Evolutionary conservation across 2,888 invertebrate genomes (phyloP).

Genomic region (Polymixis flavicincta): DNA sequence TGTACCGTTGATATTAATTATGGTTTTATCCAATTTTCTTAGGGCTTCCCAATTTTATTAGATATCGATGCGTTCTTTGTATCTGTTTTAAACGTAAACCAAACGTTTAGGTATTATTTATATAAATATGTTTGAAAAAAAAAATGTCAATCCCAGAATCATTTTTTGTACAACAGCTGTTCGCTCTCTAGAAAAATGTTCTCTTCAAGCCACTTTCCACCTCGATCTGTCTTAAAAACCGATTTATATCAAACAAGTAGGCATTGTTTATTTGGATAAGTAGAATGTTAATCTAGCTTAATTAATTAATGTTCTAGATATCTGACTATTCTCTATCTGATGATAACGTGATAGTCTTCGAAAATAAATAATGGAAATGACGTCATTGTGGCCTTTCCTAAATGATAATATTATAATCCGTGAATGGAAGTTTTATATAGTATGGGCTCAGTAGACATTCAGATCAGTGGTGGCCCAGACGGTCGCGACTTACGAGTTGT

Average conservation of each 20-base stretch:
- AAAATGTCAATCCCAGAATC: neutral
- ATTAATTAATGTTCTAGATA: constrained; percentile 23
- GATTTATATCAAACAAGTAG: constrained; percentile 10
- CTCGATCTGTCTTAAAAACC: neutral
- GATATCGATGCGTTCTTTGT: neutral
- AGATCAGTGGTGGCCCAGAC: too few relatives aligned
- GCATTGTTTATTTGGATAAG: constrained; percentile 15
- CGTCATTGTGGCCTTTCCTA: constrained; percentile 31
- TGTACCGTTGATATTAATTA: constrained; percentile 14
- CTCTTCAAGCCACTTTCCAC: neutral
- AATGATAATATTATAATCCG: neutral
- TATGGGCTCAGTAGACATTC: too few relatives aligned
- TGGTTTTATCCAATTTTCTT: constrained; percentile 1
- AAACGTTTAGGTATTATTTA: too few relatives aligned
- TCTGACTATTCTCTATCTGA: constrained; percentile 17
- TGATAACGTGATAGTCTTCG: constrained; percentile 22
- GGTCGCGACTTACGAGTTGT: too few relatives aligned
- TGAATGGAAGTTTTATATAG: constrained; percentile 1
- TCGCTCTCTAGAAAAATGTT: neutral
- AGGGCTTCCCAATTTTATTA: neutral
- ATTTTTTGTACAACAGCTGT: neutral
- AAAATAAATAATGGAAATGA: constrained; percentile 31
- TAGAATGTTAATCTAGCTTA: constrained; percentile 16
- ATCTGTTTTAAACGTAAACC: neutral
- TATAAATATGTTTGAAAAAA: too few relatives aligned